Conservation (phyloP, 2,797 vertebrate species). For the Stomatorhinus walkeri region DNA sequence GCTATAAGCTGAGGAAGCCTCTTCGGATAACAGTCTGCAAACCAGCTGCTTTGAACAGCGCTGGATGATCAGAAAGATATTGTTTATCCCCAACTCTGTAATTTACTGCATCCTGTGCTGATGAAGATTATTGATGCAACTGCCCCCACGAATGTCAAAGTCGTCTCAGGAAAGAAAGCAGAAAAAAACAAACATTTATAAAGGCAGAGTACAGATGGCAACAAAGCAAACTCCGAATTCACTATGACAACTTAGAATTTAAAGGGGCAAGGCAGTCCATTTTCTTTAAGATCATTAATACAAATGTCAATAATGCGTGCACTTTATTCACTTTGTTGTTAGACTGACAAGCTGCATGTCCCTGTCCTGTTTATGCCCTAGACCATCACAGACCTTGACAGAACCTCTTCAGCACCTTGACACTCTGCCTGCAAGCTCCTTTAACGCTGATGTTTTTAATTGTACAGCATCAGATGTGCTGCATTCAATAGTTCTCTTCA, state of each 20-base stretch:
- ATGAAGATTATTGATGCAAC: neutral
- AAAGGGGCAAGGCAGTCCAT: too few relatives aligned
- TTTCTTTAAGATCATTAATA: neutral
- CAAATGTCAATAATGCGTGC: neutral
- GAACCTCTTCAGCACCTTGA: neutral
- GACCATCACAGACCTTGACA: neutral
- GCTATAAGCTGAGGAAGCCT: neutral
- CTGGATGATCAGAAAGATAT: neutral
- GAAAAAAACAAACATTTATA: neutral
- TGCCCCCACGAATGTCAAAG: neutral
- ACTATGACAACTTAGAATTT: neutral
- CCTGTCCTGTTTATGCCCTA: too few relatives aligned
- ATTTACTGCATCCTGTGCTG: neutral
- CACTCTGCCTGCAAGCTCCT: neutral
- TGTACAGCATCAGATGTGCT: neutral
- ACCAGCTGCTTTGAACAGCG: neutral
- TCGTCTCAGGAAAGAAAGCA: neutral
- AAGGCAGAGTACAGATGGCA: neutral
- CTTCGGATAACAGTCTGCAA: neutral
- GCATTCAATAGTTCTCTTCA: neutral
- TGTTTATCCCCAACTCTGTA: neutral
- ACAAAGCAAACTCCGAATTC: neutral
- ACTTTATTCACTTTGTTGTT: neutral
- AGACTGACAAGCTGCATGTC: neutral
- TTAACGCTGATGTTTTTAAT: neutral